Conservation (phyloP, 2,888 invertebrate species). For the Arge pagana region DNA sequence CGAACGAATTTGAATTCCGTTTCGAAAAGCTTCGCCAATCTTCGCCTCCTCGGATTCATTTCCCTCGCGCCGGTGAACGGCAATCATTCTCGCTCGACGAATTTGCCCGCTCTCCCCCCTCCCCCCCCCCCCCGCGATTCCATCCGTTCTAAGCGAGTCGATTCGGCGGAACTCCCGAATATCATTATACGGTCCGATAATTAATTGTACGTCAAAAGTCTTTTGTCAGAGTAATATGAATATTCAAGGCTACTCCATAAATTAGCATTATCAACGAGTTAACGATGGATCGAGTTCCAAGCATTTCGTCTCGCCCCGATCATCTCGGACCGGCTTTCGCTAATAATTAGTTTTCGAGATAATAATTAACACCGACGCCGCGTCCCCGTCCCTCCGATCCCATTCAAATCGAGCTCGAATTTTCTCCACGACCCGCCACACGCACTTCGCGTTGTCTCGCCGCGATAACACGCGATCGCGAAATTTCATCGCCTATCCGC, state of each 20-base stretch:
- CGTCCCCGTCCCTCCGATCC: too few species aligned
- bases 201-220: not conserved
- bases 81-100: too few species aligned
- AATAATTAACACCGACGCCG: slow-evolving; percentile 7
- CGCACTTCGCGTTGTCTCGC: too few species aligned
- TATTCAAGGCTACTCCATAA: slow-evolving; percentile 11
- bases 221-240: not conserved
- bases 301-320: slow-evolving; percentile 6
- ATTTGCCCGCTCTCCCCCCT: too few species aligned
- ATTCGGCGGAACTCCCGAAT: slow-evolving; percentile 3
- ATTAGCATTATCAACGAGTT: slow-evolving; percentile 16
- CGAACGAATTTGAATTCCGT: too few species aligned
- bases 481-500: too few species aligned
- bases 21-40: too few species aligned
- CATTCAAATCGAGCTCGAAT: not conserved
- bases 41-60: too few species aligned
- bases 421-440: too few species aligned
- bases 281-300: slow-evolving; percentile 13
- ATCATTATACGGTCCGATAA: not conserved
- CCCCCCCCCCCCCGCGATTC: too few species aligned
- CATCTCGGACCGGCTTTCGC: slow-evolving; percentile 6
- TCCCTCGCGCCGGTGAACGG: too few species aligned
- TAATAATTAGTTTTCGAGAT: not conserved
- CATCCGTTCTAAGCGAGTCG: slow-evolving; percentile 5
- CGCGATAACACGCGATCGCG: too few species aligned